Evolutionary conservation across 2,888 invertebrate genomes (phyloP).

Genomic region (Anaspis maculata): DNA sequence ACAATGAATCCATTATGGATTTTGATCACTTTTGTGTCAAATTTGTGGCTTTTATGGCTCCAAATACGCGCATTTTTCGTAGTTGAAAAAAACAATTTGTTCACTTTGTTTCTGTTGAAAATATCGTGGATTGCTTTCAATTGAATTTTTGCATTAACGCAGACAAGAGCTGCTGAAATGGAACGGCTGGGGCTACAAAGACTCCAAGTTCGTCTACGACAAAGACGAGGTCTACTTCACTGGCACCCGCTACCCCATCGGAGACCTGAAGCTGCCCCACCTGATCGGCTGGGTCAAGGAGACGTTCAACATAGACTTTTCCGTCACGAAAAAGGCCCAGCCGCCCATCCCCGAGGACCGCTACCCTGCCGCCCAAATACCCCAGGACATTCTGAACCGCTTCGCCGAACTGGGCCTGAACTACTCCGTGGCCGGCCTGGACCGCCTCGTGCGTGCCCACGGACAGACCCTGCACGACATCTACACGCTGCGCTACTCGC

Average conservation of each 20-base stretch:
- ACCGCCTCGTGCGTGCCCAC: conserved; percentile 80
- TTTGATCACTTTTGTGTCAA: too few relatives aligned
- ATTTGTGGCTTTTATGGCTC: too few relatives aligned
- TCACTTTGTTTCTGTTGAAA: too few relatives aligned
- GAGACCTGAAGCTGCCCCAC: conserved; percentile 62
- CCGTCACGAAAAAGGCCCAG: conserved; percentile 44
- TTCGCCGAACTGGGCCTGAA: conserved; percentile 49
- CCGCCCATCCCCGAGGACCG: conserved; percentile 47
- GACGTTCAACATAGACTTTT: conserved; percentile 60
- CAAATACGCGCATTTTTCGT: too few relatives aligned
- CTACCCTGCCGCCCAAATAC: conserved; percentile 60
- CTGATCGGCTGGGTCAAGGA: conserved; percentile 73
- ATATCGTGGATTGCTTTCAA: too few relatives aligned
- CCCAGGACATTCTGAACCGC: conserved; percentile 51
- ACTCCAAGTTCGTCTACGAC: conserved; percentile 74
- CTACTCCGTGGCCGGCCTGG: conserved; percentile 67
- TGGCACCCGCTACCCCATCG: conserved; percentile 78
- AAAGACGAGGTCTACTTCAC: conserved; percentile 67
- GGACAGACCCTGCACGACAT: conserved; percentile 93
- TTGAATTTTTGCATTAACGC: too few relatives aligned
- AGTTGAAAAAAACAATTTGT: too few relatives aligned
- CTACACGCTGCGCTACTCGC: conserved; percentile 62
- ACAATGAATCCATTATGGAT: too few relatives aligned
- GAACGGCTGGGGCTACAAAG: conserved; percentile 99
- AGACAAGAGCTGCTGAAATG: conserved; percentile 91